A percentile compares a stretch with the other conserved stretches of the same genome.
Conservation (phyloP, 2,113 vertebrate genomes). For the Psilopsiagon aurifrons region DNA sequence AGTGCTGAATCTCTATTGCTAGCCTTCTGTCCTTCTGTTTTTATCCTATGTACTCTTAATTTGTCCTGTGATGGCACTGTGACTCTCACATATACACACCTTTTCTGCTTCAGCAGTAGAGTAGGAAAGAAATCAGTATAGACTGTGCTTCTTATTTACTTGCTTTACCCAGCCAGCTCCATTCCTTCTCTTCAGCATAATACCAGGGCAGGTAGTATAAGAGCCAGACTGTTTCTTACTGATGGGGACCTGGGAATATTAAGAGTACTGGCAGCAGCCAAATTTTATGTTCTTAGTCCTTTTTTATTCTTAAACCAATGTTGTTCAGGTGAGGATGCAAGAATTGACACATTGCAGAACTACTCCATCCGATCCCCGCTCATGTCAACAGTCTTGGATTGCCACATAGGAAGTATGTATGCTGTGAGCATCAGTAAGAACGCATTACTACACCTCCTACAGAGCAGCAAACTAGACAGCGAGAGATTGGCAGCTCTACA, state of each 20-base stretch:
- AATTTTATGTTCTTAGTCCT: neutral
- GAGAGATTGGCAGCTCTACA: conserved; percentile 87
- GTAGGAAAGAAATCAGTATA: neutral
- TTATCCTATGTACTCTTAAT: neutral
- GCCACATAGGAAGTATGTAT: conserved; percentile 75
- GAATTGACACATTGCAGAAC: conserved; percentile 46
- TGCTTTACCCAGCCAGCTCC: neutral
- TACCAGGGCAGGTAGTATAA: neutral
- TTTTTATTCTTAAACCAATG: neutral
- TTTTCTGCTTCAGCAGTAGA: neutral
- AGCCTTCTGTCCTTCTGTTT: neutral
- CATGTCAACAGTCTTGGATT: conserved; percentile 75
- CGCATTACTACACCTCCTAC: conserved; percentile 78
- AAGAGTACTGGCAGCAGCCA: neutral
- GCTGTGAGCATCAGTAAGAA: conserved; percentile 66
- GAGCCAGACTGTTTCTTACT: neutral
- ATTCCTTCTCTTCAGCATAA: neutral
- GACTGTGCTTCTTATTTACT: neutral
- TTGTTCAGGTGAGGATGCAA: conserved; percentile 70
- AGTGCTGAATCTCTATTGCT: neutral
- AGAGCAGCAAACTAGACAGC: conserved; percentile 69
- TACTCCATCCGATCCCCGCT: conserved; percentile 52
- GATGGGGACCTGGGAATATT: neutral
- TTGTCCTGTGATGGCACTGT: neutral
- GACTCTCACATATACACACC: neutral